Evolutionary conservation across 2,797 vertebrate species (phyloP).

Genomic region (Cynopterus sphinx): DNA sequence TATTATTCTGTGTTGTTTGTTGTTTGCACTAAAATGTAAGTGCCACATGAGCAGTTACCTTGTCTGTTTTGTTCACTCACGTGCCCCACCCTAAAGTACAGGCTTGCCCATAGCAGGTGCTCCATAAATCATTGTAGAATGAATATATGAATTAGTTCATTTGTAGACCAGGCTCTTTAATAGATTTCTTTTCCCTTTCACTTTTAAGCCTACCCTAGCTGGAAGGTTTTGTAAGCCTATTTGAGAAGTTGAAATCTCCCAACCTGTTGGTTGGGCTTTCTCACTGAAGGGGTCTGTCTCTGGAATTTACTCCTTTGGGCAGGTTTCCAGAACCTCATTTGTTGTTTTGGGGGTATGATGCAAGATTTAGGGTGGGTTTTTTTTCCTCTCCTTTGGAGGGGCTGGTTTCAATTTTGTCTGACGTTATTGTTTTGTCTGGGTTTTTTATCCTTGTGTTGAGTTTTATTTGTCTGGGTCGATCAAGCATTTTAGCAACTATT

Average conservation of each 20-base stretch:
- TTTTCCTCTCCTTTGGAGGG: constrained; percentile 34
- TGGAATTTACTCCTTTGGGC: constrained; percentile 70
- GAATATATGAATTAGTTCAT: not conserved
- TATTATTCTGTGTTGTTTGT: not conserved
- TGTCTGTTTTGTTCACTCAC: not conserved
- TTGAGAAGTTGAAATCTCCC: constrained; percentile 39
- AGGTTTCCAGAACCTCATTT: constrained; percentile 61
- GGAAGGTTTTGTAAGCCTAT: not conserved
- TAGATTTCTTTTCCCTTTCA: not conserved
- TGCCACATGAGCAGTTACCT: not conserved
- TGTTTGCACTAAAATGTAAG: not conserved
- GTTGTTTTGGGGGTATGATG: constrained; percentile 54
- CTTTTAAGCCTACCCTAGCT: not conserved
- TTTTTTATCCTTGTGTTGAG: constrained; percentile 68
- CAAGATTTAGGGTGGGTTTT: constrained; percentile 29
- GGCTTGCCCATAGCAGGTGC: not conserved
- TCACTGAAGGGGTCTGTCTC: constrained; percentile 46
- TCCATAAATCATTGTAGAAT: not conserved
- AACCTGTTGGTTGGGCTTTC: constrained; percentile 43
- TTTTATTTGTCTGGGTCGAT: constrained; percentile 72
- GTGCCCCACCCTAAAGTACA: not conserved
- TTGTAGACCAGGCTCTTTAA: not conserved
- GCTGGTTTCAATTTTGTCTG: constrained; percentile 68
- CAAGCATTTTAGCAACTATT: constrained; percentile 76
- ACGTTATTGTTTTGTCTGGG: constrained; percentile 74